These are phyloP conservation scores for Bursaphelenchus mucronatus DNA, from an alignment of 1,140 invertebrate genomes.

Conservation along the genomic window DNA sequence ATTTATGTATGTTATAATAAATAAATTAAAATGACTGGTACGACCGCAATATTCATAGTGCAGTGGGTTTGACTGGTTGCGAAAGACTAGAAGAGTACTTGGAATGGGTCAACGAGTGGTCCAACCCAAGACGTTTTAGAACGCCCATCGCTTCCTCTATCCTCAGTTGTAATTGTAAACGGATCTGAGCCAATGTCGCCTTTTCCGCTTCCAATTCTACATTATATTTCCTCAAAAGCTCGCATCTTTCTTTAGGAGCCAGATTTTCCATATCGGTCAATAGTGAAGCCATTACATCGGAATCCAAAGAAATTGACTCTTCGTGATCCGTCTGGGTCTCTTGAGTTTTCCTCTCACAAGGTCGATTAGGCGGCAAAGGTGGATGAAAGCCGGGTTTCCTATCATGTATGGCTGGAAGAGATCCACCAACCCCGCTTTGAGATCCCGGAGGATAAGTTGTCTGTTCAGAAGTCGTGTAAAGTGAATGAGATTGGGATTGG, in stretches of 20 bases:
- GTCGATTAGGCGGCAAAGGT: too few relatives aligned
- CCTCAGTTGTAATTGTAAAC: conserved; percentile 39
- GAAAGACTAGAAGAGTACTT: too few relatives aligned
- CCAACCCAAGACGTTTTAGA: too few relatives aligned
- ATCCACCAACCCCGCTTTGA: too few relatives aligned
- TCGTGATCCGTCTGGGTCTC: conserved; percentile 1
- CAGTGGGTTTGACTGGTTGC: too few relatives aligned
- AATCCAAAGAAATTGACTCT: conserved; percentile 10
- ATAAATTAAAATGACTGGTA: too few relatives aligned
- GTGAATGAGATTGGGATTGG: not conserved
- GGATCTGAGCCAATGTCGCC: conserved; percentile 32
- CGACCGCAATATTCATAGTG: too few relatives aligned
- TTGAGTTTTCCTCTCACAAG: not conserved
- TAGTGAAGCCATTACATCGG: not conserved
- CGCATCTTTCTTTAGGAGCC: conserved; percentile 33
- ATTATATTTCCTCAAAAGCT: conserved; percentile 30
- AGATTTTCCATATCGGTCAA: conserved; percentile 10
- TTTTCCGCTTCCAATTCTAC: conserved; percentile 35
- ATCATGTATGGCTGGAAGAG: too few relatives aligned
- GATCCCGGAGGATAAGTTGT: too few relatives aligned
- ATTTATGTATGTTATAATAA: too few relatives aligned
- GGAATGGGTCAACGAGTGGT: too few relatives aligned
- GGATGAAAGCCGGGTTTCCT: too few relatives aligned
- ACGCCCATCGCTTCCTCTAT: conserved; percentile 28
- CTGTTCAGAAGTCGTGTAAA: not conserved